Conservation (phyloP, 1,140 invertebrate species). For the Lepidurus apus region DNA sequence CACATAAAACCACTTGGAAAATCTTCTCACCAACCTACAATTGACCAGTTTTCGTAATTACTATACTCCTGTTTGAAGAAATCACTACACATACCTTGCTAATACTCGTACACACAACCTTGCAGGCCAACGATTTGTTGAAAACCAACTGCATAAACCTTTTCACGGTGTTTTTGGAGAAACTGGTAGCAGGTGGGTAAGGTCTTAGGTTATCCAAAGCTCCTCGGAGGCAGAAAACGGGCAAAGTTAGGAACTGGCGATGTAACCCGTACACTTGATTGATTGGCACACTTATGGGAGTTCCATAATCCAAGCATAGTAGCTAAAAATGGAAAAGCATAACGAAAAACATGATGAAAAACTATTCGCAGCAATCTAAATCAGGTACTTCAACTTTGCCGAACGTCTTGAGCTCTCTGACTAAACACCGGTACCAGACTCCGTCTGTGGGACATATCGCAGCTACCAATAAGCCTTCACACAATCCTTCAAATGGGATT, state of each 20-base stretch:
- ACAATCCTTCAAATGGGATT: not conserved
- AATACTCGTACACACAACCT: not conserved
- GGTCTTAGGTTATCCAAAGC: not conserved
- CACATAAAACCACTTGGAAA: not conserved
- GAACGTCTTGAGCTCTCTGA: not conserved
- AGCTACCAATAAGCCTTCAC: not conserved
- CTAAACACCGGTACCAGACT: not conserved
- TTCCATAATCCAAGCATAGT: conserved; percentile 1
- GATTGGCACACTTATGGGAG: not conserved
- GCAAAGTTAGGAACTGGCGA: not conserved
- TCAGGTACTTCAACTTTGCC: not conserved
- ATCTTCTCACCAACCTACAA: not conserved
- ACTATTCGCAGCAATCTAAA: not conserved
- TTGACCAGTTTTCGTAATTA: not conserved
- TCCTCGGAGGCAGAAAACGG: not conserved
- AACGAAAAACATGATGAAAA: not conserved
- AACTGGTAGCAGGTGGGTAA: not conserved
- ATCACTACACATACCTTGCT: not conserved
- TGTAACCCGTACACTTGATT: not conserved
- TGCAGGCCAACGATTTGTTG: not conserved
- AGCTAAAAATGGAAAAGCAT: not conserved
- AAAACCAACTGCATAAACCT: not conserved
- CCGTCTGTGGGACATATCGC: not conserved
- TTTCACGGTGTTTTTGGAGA: not conserved
- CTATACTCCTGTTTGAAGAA: not conserved